A percentile compares a stretch with the other conserved stretches of the same genome.
Evolutionary conservation across 2,113 vertebrate genomes (phyloP).

Genomic region (Macroglossus sobrinus): DNA sequence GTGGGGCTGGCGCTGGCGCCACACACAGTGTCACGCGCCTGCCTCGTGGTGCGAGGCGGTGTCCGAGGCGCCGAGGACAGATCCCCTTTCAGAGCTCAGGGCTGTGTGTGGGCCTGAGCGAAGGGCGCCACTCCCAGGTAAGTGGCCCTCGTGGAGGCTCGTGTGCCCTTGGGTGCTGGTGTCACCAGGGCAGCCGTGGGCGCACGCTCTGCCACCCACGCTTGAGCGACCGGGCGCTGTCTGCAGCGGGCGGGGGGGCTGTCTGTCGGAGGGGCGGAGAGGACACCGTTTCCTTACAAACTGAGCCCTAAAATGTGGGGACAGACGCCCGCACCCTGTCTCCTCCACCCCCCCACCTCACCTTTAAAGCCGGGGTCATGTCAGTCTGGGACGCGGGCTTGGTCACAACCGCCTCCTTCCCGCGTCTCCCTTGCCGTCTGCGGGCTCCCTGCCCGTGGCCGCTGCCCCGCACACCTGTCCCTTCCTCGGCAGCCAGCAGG

Average conservation of each 20-base stretch:
- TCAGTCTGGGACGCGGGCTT: background rate
- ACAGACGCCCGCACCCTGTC: background rate
- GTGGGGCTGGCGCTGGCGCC: too few species aligned
- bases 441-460: background rate
- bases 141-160: conserved; percentile 71
- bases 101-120: conserved; percentile 75
- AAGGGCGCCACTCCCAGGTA: conserved; percentile 78
- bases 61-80: conserved; percentile 82
- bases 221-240: too few species aligned
- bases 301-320: accelerated
- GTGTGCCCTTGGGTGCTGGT: background rate
- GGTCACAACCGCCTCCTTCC: background rate
- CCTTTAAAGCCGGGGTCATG: accelerated
- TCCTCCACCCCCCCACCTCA: background rate
- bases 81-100: conserved; percentile 81
- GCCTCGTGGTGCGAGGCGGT: conserved; percentile 1
- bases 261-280: background rate
- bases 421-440: background rate
- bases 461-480: background rate
- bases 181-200: too few species aligned
- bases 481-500: conserved; percentile 33
- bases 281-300: too few species aligned
- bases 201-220: too few species aligned
- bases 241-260: conserved; percentile 32
- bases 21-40: background rate